Percentiles rank a stretch among this genome's conserved stretches.
Evolutionary conservation across 2,113 vertebrate species (phyloP).

Genomic region (Aptenodytes patagonicus): DNA sequence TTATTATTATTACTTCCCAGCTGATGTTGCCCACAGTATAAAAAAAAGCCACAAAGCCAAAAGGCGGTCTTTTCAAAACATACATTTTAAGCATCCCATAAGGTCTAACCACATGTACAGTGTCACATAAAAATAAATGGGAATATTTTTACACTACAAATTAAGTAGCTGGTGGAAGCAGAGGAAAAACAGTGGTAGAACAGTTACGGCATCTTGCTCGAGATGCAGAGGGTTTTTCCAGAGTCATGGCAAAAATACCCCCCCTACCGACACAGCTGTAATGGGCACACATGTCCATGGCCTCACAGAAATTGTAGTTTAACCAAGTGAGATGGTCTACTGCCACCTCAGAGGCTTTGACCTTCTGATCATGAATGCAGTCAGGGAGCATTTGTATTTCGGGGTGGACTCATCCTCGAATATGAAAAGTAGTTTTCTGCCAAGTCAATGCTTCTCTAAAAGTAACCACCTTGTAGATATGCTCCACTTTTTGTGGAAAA

Average conservation of each 20-base stretch:
- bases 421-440: background rate
- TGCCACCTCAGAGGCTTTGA: background rate
- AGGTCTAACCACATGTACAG: conserved; percentile 16
- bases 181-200: background rate
- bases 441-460: background rate
- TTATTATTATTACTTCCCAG: conserved; percentile 1
- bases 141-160: conserved; percentile 9
- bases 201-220: background rate
- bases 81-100: conserved; percentile 34
- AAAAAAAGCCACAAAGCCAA: background rate
- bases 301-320: background rate
- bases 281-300: background rate
- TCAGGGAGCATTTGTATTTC: background rate
- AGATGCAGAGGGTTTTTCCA: background rate
- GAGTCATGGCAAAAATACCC: background rate
- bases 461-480: background rate
- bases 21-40: conserved; percentile 33
- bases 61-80: conserved; percentile 24
- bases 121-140: conserved; percentile 22
- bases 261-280: background rate
- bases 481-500: background rate
- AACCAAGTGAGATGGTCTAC: background rate
- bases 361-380: background rate
- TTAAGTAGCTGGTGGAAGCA: conserved; percentile 29
- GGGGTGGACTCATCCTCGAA: background rate